A percentile compares a stretch with the other conserved stretches of the same genome.
phyloP scores from a whole-genome alignment of 1,140 invertebrate genomes.

The Zaprionus nigranus region DNA sequence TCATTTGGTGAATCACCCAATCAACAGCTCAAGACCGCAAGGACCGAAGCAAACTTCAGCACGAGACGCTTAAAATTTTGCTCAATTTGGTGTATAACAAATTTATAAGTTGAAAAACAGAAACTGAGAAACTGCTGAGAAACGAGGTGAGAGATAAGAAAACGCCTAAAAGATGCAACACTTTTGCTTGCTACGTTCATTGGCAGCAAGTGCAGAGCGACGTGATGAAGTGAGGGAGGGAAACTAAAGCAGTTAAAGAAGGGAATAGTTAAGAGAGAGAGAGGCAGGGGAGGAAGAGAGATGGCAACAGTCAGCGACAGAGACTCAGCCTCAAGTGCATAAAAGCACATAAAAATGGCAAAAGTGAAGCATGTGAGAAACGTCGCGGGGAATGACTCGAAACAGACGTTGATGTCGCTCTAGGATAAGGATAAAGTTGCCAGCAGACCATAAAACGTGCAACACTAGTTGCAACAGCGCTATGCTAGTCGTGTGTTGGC shows the following conservation, averaged over 20 bases:
- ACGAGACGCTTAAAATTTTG: slow-evolving; percentile 49
- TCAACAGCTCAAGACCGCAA: slow-evolving; percentile 13
- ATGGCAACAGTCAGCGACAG: slow-evolving; percentile 1
- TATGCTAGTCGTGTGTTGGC: slow-evolving; percentile 5
- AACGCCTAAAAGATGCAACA: slow-evolving; percentile 59
- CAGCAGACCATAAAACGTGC: slow-evolving; percentile 72
- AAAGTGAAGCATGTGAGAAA: slow-evolving; percentile 64
- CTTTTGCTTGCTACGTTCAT: slow-evolving; percentile 37
- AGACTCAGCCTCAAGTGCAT: slow-evolving; percentile 53
- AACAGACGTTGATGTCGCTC: slow-evolving; percentile 66
- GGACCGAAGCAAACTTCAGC: slow-evolving; percentile 13
- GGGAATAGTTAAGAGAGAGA: neutral
- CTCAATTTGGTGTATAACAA: slow-evolving; percentile 63
- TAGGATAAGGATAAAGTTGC: slow-evolving; percentile 71
- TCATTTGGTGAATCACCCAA: slow-evolving; percentile 39
- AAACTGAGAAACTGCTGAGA: neutral
- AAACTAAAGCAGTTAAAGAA: neutral
- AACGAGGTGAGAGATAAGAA: neutral
- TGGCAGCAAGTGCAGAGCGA: slow-evolving; percentile 45
- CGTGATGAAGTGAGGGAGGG: slow-evolving; percentile 29
- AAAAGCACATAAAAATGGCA: slow-evolving; percentile 71
- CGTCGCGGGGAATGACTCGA: slow-evolving; percentile 55
- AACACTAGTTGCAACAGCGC: slow-evolving; percentile 10
- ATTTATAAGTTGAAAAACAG: slow-evolving; percentile 53
- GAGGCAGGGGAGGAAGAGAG: neutral